phyloP scores from a whole-genome alignment of 37 sponge, comb jelly and placozoan genomes.

The Geodia barretti region DNA sequence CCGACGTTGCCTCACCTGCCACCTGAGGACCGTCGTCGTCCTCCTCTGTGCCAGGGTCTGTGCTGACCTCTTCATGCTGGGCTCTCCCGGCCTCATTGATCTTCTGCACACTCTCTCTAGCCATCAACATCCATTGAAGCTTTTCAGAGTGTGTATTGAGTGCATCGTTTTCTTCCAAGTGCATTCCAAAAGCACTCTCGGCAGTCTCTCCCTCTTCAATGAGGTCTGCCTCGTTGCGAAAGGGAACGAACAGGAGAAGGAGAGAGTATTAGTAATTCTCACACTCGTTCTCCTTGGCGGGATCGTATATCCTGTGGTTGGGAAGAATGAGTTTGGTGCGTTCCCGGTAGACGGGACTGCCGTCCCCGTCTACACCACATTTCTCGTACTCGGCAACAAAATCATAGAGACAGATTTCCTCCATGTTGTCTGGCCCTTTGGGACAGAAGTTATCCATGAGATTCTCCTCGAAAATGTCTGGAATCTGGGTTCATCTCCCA shows the following conservation, averaged over 20 bases:
- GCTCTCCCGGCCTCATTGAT: constrained; percentile 42
- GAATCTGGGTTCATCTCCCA: constrained; percentile 19
- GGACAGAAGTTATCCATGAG: constrained; percentile 26
- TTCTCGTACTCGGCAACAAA: too few species aligned
- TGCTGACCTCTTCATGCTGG: too few species aligned
- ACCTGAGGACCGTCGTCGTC: constrained; percentile 31
- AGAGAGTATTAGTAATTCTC: constrained; percentile 34
- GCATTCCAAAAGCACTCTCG: constrained; percentile 27
- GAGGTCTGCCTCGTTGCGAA: constrained; percentile 37
- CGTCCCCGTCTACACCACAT: constrained; percentile 9
- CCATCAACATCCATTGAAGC: constrained; percentile 43
- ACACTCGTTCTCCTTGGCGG: constrained; percentile 29
- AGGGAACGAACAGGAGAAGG: constrained; percentile 39
- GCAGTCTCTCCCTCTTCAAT: constrained; percentile 46
- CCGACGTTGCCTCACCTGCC: constrained; percentile 40
- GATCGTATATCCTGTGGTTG: constrained; percentile 36
- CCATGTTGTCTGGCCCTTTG: constrained; percentile 40
- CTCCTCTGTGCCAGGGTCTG: too few species aligned
- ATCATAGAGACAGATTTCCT: constrained; percentile 43
- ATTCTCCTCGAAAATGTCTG: constrained; percentile 33
- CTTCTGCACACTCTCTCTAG: not conserved
- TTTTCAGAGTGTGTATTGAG: constrained; percentile 23
- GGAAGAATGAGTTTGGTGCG: constrained; percentile 4
- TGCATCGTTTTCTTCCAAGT: not conserved
- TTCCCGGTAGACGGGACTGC: constrained; percentile 4